Conservation (phyloP, 2,888 invertebrate species). For the Steromphala cineraria region DNA sequence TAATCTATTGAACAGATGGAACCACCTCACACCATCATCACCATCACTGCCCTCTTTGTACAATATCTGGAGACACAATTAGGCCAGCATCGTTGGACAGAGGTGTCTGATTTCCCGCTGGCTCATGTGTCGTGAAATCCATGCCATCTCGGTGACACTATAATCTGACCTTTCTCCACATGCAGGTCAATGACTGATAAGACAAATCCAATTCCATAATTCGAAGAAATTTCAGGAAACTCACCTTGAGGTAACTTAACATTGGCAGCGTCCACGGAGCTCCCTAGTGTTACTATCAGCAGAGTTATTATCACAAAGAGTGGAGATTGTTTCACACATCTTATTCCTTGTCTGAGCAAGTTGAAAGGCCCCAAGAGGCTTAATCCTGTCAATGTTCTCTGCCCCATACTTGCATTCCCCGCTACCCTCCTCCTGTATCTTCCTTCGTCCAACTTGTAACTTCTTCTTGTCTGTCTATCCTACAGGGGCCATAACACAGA, state of each 20-base stretch:
- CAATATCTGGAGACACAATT: no score
- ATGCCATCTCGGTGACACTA: no score
- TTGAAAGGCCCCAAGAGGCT: not conserved
- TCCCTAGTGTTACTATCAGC: not conserved
- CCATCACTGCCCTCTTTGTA: no score
- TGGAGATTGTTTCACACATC: not conserved
- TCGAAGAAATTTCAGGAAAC: not conserved
- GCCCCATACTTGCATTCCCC: not conserved
- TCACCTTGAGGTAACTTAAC: not conserved
- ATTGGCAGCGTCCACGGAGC: not conserved
- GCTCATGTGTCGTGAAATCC: no score
- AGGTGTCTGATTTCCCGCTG: no score
- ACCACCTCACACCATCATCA: no score
- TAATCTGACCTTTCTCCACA: no score
- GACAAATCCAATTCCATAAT: not conserved
- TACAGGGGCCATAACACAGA: not conserved
- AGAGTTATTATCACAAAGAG: not conserved
- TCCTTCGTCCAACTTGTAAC: not conserved
- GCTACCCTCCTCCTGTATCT: not conserved
- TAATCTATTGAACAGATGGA: no score
- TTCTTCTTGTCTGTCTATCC: not conserved
- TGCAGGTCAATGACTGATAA: not conserved
- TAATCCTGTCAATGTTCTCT: not conserved
- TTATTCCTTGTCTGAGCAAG: slow-evolving; percentile 8
- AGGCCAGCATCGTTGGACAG: no score